Conservation (phyloP, 2,888 invertebrate species). For the Megalurothrips usitatus region DNA sequence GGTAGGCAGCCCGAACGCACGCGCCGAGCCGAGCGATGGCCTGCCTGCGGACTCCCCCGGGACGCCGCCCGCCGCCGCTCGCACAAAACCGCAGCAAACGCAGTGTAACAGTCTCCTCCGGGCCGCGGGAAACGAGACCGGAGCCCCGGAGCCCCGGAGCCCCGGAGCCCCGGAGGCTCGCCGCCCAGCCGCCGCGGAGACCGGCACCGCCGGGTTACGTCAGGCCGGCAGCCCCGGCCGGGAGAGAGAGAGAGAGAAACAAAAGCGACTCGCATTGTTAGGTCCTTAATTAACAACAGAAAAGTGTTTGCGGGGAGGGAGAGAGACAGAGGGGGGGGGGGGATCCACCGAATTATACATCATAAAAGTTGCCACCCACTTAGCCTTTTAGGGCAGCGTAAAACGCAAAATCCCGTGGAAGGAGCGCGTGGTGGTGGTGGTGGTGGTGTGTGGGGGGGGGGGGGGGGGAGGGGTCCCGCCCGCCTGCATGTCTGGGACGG, state of each 20-base stretch:
- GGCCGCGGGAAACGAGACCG: not conserved
- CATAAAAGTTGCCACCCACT: conserved; percentile 26
- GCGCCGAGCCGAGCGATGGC: too few species aligned
- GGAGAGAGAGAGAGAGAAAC: not conserved
- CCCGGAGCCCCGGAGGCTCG: too few species aligned
- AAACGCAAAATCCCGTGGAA: conserved; percentile 8
- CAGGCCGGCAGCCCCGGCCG: not conserved
- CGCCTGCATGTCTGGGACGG: not conserved
- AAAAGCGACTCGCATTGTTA: conserved; percentile 16
- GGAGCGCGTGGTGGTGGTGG: not conserved
- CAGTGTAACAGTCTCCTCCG: not conserved
- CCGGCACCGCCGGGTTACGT: not conserved
- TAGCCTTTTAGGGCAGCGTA: conserved; percentile 14
- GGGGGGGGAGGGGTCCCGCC: not conserved
- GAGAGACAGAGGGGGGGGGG: too few species aligned
- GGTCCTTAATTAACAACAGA: conserved; percentile 21
- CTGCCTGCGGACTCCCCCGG: too few species aligned
- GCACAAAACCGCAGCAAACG: not conserved
- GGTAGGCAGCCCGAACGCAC: too few species aligned
- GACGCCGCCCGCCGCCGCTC: too few species aligned
- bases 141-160: too few species aligned
- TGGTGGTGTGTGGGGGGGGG: not conserved
- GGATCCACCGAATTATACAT: conserved; percentile 12
- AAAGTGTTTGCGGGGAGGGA: conserved; percentile 23
- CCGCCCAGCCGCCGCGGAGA: not conserved